Evolutionary conservation across 2,888 invertebrate genomes (phyloP).

Genomic region (Gymnocheta viridis): DNA sequence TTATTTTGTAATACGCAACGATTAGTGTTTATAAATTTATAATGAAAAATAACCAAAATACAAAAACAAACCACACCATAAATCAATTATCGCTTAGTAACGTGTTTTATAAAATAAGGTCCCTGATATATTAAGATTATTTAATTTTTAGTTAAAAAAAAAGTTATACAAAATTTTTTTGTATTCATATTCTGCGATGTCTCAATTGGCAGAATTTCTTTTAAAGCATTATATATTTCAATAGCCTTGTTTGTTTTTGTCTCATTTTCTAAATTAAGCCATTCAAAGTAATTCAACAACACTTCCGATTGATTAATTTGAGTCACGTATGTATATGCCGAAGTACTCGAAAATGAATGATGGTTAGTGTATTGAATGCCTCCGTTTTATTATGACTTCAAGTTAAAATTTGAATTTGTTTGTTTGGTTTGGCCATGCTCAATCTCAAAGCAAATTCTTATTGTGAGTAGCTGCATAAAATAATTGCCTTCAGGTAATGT

Average conservation of each 20-base stretch:
- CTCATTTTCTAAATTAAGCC: not conserved
- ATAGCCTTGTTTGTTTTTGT: not conserved
- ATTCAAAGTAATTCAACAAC: not conserved
- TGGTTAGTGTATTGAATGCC: not conserved
- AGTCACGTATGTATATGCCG: not conserved
- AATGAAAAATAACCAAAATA: too few relatives aligned
- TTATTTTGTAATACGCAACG: too few relatives aligned
- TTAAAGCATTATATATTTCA: not conserved
- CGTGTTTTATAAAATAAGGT: too few relatives aligned
- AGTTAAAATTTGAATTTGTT: not conserved
- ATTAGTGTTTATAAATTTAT: too few relatives aligned
- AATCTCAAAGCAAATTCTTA: not conserved
- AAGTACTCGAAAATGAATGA: not conserved
- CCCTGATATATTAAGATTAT: too few relatives aligned
- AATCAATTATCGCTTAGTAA: too few relatives aligned
- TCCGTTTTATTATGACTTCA: not conserved
- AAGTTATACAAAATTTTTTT: not conserved
- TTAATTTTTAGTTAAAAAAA: too few relatives aligned
- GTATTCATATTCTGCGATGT: not conserved
- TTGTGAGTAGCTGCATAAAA: not conserved
- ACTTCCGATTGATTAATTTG: not conserved
- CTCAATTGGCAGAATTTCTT: not conserved
- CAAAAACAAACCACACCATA: too few relatives aligned
- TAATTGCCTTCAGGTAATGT: too few relatives aligned
- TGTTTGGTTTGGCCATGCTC: not conserved